Base-by-base conservation (phyloP, 2,888 invertebrate species). In the Carterocephalus palaemon region DNA sequence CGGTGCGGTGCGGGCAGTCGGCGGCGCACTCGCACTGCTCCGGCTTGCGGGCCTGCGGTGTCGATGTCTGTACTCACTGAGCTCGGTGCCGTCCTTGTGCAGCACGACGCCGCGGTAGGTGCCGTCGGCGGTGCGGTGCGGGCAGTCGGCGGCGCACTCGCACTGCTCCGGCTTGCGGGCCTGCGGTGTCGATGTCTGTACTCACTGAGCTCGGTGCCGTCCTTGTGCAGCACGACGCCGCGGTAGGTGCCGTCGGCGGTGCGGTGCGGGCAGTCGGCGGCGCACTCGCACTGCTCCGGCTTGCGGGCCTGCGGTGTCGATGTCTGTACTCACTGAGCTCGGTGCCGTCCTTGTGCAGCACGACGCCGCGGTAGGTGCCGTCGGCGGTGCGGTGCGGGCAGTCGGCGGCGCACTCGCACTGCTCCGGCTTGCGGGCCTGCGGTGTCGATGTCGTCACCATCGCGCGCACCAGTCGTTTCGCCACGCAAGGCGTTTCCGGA, bases 211-310 rank as follows among this genome's bases (percentile, higher is more conserved):
- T 85, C 82, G 0, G 87, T 81, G 46, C 85, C 87, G 46, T 87
- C 87, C 39, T 70, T 70, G 43, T 87, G 87, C 38, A 73, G 36
- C 4, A 84, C 81, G 1, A 70, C 55, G 26, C 85, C 84, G 10
- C 78, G 60, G 62, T 88, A 88, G 1, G 85, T 82, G 52, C 86
- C 87, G 59, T 84, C 83, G 5, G n/a, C n/a, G n/a, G n/a, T n/a
- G n/a, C 54, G 51, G 49, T 62, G 64, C 17, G 52, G 59, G 48
- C 66, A 56, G n/a, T n/a, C n/a, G n/a, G n/a, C n/a, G n/a, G n/a
- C n/a, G n/a, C n/a, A n/a, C n/a, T n/a, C n/a, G n/a, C n/a, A n/a
- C n/a, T n/a, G n/a, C n/a, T n/a, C n/a, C n/a, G n/a, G n/a, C n/a
- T n/a, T n/a, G n/a, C 59, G 51, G 20, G 62, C 64, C n/a, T n/a